Conservation (phyloP, 2,113 vertebrate genomes). For the Psilopsiagon aymara region DNA sequence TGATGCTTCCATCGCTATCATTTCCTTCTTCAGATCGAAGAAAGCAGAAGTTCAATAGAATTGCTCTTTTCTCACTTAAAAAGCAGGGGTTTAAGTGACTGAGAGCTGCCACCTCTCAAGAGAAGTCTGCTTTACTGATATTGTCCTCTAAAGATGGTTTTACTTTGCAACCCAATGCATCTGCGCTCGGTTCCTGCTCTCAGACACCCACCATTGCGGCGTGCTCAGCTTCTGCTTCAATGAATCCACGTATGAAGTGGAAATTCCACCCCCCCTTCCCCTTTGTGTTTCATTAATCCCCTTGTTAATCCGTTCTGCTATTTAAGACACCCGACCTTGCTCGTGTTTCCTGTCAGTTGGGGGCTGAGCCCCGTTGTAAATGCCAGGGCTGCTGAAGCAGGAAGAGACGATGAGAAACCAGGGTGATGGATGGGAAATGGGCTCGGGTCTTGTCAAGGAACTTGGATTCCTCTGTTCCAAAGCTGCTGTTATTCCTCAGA, state of each 20-base stretch:
- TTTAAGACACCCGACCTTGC: not conserved
- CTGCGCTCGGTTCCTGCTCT: not conserved
- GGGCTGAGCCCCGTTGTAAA: not conserved
- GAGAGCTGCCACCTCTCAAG: not conserved
- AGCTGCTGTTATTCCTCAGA: not conserved
- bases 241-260: fast-evolving
- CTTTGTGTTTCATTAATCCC: not conserved
- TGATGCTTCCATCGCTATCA: fast-evolving
- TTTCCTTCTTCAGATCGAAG: not conserved
- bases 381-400: not conserved
- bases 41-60: not conserved
- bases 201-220: fast-evolving
- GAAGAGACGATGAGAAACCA: not conserved
- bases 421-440: not conserved
- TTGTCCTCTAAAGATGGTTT: not conserved
- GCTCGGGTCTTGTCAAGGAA: not conserved
- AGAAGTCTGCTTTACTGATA: not conserved
- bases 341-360: not conserved
- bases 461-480: not conserved
- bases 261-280: not conserved
- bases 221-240: not conserved
- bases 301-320: not conserved
- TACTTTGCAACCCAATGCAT: not conserved
- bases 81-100: not conserved
- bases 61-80: not conserved